Percentiles rank a stretch among this genome's conserved stretches.
These are phyloP conservation scores for Yponomeuta plumbellus DNA, from an alignment of 2,888 invertebrate genomes.

Conservation along the genomic window DNA sequence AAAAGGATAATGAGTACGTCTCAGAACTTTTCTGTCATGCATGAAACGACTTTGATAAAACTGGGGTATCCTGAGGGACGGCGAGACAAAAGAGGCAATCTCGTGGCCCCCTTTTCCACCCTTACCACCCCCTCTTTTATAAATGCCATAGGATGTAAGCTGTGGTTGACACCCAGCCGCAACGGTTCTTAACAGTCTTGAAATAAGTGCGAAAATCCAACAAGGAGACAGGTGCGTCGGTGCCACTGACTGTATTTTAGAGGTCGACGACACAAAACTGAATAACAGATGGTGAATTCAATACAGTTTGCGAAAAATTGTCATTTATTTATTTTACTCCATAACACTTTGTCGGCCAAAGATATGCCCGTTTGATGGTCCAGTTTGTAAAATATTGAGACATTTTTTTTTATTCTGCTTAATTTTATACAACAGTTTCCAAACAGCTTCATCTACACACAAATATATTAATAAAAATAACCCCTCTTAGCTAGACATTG, in stretches of 20 bases:
- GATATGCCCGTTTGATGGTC: too few relatives aligned
- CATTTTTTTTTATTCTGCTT: too few relatives aligned
- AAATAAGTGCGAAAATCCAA: neutral
- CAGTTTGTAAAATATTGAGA: too few relatives aligned
- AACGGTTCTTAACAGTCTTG: neutral
- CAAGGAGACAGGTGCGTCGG: neutral
- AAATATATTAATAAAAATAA: too few relatives aligned
- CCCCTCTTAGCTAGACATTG: too few relatives aligned
- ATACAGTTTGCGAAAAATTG: neutral
- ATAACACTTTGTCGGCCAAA: too few relatives aligned
- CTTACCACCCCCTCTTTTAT: neutral
- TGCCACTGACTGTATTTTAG: neutral
- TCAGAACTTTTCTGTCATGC: constrained; percentile 21
- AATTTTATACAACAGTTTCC: too few relatives aligned
- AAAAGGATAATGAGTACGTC: neutral
- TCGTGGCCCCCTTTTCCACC: neutral
- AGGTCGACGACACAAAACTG: neutral
- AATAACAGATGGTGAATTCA: neutral
- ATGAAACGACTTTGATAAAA: constrained; percentile 53
- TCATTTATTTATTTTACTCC: too few relatives aligned
- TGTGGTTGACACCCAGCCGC: neutral
- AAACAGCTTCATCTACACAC: too few relatives aligned
- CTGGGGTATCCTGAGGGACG: constrained; percentile 39
- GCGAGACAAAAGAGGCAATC: constrained; percentile 28
- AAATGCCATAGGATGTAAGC: neutral